Evolutionary conservation across 2,797 vertebrate genomes (phyloP).

Genomic region (Tiaroga cobitis): DNA sequence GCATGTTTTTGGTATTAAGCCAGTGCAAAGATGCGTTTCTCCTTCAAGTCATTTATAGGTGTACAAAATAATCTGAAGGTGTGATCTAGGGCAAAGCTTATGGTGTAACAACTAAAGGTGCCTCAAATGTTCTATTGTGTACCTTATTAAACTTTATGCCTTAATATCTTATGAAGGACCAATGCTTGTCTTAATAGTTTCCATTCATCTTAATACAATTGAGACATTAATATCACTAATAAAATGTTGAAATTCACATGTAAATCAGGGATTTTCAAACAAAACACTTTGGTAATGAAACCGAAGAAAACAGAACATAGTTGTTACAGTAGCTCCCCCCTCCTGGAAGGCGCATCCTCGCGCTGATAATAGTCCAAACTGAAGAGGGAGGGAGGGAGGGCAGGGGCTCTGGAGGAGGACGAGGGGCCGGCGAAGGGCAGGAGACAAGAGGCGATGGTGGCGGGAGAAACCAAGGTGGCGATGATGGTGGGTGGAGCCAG

Average conservation of each 20-base stretch:
- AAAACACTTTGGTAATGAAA: too few relatives aligned
- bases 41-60: constrained; percentile 31
- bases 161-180: neutral
- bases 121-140: neutral
- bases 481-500: too few relatives aligned
- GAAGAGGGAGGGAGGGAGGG: too few relatives aligned
- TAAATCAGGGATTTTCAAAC: too few relatives aligned
- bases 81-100: neutral
- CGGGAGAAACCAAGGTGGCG: too few relatives aligned
- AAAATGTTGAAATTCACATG: neutral
- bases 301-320: too few relatives aligned
- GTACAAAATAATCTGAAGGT: neutral
- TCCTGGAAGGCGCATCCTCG: too few relatives aligned
- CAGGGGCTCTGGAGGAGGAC: too few relatives aligned
- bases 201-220: neutral
- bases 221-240: neutral
- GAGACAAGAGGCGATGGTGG: too few relatives aligned
- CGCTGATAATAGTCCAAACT: too few relatives aligned
- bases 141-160: neutral
- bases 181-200: neutral
- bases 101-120: neutral
- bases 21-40: constrained; percentile 33
- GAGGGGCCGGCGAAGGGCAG: too few relatives aligned
- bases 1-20: constrained; percentile 26
- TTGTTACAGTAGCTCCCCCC: too few relatives aligned